Evolutionary conservation across 1,140 invertebrate species (phyloP), one percentile per base, ranked within the genome.

Genomic region (Episyrphus balteatus): DNA sequence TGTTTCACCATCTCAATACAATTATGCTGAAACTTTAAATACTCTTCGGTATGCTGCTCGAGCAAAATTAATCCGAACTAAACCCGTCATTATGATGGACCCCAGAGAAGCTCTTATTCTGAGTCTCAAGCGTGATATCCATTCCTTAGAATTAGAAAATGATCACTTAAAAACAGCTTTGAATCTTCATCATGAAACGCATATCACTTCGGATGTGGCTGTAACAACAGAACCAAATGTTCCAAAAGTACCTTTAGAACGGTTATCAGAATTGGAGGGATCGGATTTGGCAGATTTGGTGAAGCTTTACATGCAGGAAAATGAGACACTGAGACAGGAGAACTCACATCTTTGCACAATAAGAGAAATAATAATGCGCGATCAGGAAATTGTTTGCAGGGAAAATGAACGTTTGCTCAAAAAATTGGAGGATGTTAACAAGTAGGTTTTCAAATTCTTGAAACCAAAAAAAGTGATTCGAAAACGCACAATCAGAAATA

Each of bases 1-100:
- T 56, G 82, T 92, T 48, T 90, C 90, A 1, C 88, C 89, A 13
- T 83, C 86, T 0, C 78, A 80, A 54, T 86, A 84, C 0, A 97
- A 95, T 66, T 72, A 86, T 48, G 84, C 81, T 50, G 94, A 98
- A 71, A 91, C 90, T 1, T 69, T 96, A 3, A 97, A 94, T 68
- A 94, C 94, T 0, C 72, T 98, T 3, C 72, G 88, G 12, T 93
- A 92, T 71, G 90, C 89, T 0, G 81, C 86, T 0, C 69, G 89
- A 55, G 88, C 89, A 0, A 92, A 92, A 69, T 82, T 82, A 60
- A 92, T 93, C 46, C 80, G 83, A 56, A 90, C 87, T 1, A 92
- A 92, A 64, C 90, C 89, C 0, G 79, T 92, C 36, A 82, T 92
- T n/a, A 81, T 89, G 66, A 94, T 95, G 89, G 92, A 97, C 70